Percentiles rank a stretch among this genome's conserved stretches.
Conservation (phyloP, 2,113 vertebrate genomes). For the Anser cygnoides region DNA sequence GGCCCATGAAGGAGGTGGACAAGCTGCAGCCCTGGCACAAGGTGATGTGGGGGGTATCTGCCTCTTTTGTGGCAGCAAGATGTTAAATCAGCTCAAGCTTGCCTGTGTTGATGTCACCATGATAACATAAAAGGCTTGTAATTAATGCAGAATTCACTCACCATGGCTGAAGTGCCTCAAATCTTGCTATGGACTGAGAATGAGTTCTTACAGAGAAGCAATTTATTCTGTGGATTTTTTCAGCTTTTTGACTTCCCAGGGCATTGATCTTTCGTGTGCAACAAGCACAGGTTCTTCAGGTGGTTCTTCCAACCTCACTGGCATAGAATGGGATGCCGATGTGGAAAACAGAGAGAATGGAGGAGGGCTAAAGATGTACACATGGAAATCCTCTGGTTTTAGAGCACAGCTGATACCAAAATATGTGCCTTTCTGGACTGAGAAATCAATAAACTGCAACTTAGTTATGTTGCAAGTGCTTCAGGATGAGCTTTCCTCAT, state of each 20-base stretch:
- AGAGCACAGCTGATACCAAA: neutral
- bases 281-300: neutral
- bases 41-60: neutral
- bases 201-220: neutral
- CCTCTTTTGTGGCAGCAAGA: neutral
- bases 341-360: neutral
- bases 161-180: neutral
- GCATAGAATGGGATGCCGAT: neutral
- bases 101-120: neutral
- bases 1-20: neutral
- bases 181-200: neutral
- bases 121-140: neutral
- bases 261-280: neutral
- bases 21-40: neutral
- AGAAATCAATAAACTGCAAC: neutral
- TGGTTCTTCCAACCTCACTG: neutral
- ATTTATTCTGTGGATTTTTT: neutral
- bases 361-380: neutral
- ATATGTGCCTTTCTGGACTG: neutral
- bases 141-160: neutral
- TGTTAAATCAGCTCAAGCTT: neutral
- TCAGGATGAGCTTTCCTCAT: neutral
- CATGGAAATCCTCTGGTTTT: neutral
- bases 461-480: neutral
- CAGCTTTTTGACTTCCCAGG: neutral